phyloP scores from a whole-genome alignment of 2,797 vertebrate genomes.

The Dermochelys coriacea region DNA sequence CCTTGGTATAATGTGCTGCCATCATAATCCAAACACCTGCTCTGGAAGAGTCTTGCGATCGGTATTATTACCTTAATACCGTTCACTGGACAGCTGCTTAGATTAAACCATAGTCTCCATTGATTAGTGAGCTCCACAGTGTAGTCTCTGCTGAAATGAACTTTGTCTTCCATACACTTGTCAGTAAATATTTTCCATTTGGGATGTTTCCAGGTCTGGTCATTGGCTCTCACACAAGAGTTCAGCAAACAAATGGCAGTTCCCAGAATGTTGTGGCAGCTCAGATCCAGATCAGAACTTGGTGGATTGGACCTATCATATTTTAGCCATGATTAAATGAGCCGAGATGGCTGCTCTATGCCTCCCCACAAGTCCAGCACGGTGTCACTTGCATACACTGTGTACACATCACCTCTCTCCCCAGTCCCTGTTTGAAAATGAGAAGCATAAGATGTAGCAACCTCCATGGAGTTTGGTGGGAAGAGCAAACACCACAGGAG shows the following conservation, averaged over 20 bases:
- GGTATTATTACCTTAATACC: fast-evolving
- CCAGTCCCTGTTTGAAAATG: not conserved
- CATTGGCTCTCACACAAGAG: not conserved
- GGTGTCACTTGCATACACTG: not conserved
- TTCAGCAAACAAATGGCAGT: not conserved
- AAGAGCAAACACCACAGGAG: not conserved
- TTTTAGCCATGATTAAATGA: not conserved
- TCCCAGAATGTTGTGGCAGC: not conserved
- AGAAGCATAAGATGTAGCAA: not conserved
- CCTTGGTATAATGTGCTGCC: not conserved
- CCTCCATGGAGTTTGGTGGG: not conserved
- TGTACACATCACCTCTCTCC: not conserved
- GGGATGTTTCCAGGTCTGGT: fast-evolving
- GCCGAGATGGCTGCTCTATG: not conserved
- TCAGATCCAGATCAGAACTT: fast-evolving
- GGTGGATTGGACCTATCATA: not conserved
- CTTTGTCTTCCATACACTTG: not conserved
- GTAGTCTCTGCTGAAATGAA: not conserved
- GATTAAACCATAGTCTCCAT: not conserved
- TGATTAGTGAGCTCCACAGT: not conserved
- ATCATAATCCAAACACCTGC: not conserved
- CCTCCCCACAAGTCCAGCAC: not conserved
- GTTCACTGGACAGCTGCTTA: not conserved
- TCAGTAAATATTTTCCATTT: not conserved
- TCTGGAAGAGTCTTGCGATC: not conserved